Evolutionary conservation across 2,888 invertebrate genomes (phyloP), one percentile per base, ranked within the genome.

Genomic region (Pachydiplax longipennis): DNA sequence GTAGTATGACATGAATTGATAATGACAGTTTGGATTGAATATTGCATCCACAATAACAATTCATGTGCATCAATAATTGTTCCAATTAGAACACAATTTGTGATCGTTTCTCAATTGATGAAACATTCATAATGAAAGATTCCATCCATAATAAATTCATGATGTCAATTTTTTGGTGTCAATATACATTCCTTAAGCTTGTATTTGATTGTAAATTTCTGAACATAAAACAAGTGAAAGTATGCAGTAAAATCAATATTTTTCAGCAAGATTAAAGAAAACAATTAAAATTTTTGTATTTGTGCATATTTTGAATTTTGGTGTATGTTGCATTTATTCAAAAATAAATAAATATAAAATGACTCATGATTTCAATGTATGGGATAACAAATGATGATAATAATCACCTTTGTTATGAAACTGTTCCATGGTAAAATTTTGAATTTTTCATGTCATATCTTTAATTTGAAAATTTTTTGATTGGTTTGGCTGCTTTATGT

Each of bases 161-260:
- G 87, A 87, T 87, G 87, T 87, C 87, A 87, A 87, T 87, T 83
- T 73, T 81, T 87, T 87, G 87, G 87, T 87, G 87, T 87, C 87
- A 87, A 87, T 87, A 87, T 87, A 87, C 87, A 87, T 87, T 87
- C 87, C 87, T 87, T 87, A 87, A 61, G 87, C 87, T 87, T 87
- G 58, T 87, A 61, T 87, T 87, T 87, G 61, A 87, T 61, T 87
- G 87, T 87, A 87, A 87, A 87, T 87, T 87, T 61, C 40, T 87
- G 87, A 87, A 87, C 37, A 61, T 61, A 61, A 37, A 87, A 61
- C 58, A 87, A 61, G 61, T 87, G 61, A 87, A 87, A 61, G 37
- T 65, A 65, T 87, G 87, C 87, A 87, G 87, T 87, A 37, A 58
- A 87, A 87, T 31, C 87, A 31, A 87, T 87, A 87, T 87, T 87